A percentile compares a stretch with the other conserved stretches of the same genome.
Evolutionary conservation across 2,888 invertebrate genomes (phyloP).

Genomic region (Dysmachus trigonus): DNA sequence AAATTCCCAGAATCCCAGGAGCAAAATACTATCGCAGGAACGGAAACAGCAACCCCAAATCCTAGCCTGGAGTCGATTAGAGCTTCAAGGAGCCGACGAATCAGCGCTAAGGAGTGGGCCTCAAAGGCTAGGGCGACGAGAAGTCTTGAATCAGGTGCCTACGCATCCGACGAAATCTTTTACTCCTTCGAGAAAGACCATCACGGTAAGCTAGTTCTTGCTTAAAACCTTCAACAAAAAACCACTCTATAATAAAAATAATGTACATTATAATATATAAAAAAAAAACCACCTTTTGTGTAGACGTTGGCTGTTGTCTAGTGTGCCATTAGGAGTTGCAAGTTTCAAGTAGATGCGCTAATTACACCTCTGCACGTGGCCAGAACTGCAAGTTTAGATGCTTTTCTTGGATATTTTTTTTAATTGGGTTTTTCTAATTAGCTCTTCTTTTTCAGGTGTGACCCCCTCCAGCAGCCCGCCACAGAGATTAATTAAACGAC

Average conservation of each 20-base stretch:
- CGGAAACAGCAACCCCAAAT: background rate
- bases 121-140: background rate
- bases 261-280: background rate
- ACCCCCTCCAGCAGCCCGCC: background rate
- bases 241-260: background rate
- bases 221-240: background rate
- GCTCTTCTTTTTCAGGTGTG: background rate
- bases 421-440: background rate
- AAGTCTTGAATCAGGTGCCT: constrained; percentile 51
- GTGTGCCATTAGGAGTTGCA: background rate
- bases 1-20: background rate
- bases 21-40: background rate
- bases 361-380: background rate
- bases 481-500: background rate
- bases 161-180: constrained; percentile 59
- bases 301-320: background rate
- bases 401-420: background rate
- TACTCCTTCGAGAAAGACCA: constrained; percentile 63
- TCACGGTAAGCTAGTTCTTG: background rate
- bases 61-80: background rate
- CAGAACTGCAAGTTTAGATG: background rate
- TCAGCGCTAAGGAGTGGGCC: constrained; percentile 9
- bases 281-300: background rate
- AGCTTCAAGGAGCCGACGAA: background rate
- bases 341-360: background rate